Base-by-base conservation (phyloP, 2,113 vertebrate species). In the Lampris incognitus region DNA sequence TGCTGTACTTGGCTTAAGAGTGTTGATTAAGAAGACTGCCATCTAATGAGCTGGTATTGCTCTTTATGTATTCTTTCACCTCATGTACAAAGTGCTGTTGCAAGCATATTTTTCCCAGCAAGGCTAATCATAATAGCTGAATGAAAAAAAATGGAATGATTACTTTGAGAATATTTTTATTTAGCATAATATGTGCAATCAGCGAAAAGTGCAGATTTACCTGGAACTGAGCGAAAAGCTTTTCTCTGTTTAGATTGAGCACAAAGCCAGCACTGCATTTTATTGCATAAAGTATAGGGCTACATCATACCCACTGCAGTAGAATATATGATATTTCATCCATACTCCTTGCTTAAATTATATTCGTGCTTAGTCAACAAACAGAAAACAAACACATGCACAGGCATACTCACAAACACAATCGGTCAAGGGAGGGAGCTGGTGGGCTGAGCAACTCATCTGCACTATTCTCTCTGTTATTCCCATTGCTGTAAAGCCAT, bases 291-390 rank as follows among this genome's bases (percentile, higher is more conserved):
- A 88, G 78, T 78, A 79, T 44, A 59, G 84, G n/a, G 56, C 56
- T 38, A 58, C 38, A 10, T 6, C 37, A 58, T 38, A 78, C 69
- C 76, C 42, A 76, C 76, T 71, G 67, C 78, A 75, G 80, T 55
- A 81, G 68, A 83, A 88, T 86, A 82, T 87, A 79, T 79, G 40
- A 73, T 50, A 13, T 69, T 83, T 87, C 76, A 81, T 87, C 85
- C 71, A 55, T 82, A 78, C 67, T 87, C 80, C 87, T 76, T 36
- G 50, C 82, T 85, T 62, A 68, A 69, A 83, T 77, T 85, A 87
- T 85, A 85, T 84, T 63, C 80, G 50, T 76, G 80, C 73, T 1
- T 76, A 74, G 39, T 82, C 79, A 67, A 66, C 46, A 66, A 66
- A 44, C 8, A 24, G 10, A 46, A n/a, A 46, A 38, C 8, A 66